A percentile compares a stretch with the other conserved stretches of the same genome.
These are phyloP conservation scores for Odocoileus virginianus DNA, from an alignment of 2,113 vertebrate genomes.

Conservation along the genomic window DNA sequence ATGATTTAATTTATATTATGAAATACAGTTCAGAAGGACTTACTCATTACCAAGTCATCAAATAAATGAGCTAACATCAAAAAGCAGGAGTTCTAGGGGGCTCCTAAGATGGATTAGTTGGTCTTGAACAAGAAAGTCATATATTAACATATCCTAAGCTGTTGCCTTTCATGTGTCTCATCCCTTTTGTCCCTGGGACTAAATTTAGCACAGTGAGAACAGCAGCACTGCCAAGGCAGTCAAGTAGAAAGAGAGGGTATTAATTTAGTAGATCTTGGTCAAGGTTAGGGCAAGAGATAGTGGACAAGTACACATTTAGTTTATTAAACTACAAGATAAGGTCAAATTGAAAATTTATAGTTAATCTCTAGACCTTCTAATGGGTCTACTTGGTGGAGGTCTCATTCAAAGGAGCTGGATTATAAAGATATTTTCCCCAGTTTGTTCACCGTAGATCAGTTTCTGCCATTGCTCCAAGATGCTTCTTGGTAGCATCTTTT, in stretches of 20 bases:
- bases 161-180: slow-evolving; percentile 68
- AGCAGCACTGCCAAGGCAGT: neutral
- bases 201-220: slow-evolving; percentile 67
- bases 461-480: neutral
- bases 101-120: slow-evolving; percentile 69
- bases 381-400: neutral
- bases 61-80: slow-evolving; percentile 69
- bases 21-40: slow-evolving; percentile 56
- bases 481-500: neutral
- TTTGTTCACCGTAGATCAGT: neutral
- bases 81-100: slow-evolving; percentile 60
- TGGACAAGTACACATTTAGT: slow-evolving; percentile 39
- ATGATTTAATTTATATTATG: slow-evolving; percentile 44
- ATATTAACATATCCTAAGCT: slow-evolving; percentile 69
- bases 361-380: neutral
- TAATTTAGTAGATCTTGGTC: slow-evolving; percentile 61
- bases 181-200: slow-evolving; percentile 70
- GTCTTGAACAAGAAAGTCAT: slow-evolving; percentile 67
- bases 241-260: slow-evolving; percentile 56
- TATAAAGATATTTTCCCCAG: neutral
- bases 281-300: slow-evolving; percentile 69
- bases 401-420: neutral
- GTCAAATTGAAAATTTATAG: slow-evolving; percentile 19
- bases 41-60: slow-evolving; percentile 53
- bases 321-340: slow-evolving; percentile 49